Base-by-base conservation (phyloP, 2,888 invertebrate species). In the Peribatodes rhomboidaria region DNA sequence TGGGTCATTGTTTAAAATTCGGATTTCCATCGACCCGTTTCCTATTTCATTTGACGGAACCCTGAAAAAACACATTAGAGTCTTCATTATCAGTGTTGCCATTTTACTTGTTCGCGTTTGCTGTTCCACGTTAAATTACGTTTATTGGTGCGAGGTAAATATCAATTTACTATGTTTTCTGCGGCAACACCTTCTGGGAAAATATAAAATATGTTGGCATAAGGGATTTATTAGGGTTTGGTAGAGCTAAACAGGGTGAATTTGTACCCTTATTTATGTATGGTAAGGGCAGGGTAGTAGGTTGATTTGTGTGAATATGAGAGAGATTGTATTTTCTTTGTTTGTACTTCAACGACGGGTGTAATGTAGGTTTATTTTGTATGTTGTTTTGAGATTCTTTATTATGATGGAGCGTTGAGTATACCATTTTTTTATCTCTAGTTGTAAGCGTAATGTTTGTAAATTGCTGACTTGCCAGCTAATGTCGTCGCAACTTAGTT, bases 171-270 rank as follows among this genome's bases (percentile, higher is more conserved):
- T 69, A 67, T 70, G 70, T 78, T 65, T 65, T 65, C 65, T 61
- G 65, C 60, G 72, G 78, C 77, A 79, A 79, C 70, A 74, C 75
- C 75, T 76, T 77, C 73, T 73, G 73, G 70, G 75, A 73, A 78
- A 81, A 79, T 81, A 82, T 82, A 82, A 84, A 83, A 82, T 83
- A 84, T 82, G 75, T 70, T 67, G 61, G 59, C 65, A 55, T 37
- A 62, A 56, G 71, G 71, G 74, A 77, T 75, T 76, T 73, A 72
- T 70, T 71, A 68, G 67, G 71, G 70, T 66, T 63, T 66, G 69
- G 61, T 65, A 49, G 61, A 57, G 60, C 62, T 64, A 64, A 64
- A 59, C 66, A 50, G 60, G 65, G 65, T 56, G 60, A 61, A 69
- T 71, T 73, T 61, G 63, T 67, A 66, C 66, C 70, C 60, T 69